Evolutionary conservation across 2,113 vertebrate species (phyloP).

Genomic region (Lagenorhynchus albirostris): DNA sequence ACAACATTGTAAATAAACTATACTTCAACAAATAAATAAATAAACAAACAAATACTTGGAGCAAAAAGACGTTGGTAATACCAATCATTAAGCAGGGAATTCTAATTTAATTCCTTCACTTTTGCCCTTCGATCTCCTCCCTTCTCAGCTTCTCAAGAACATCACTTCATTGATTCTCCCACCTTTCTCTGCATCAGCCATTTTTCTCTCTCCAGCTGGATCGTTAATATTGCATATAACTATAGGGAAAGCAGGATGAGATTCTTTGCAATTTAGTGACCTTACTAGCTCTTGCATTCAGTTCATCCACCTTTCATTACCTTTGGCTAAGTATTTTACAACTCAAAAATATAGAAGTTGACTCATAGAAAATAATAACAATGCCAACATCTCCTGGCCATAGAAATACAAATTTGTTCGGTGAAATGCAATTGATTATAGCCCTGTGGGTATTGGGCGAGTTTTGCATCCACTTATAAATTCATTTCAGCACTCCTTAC

Average conservation of each 20-base stretch:
- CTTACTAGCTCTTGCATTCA: not conserved
- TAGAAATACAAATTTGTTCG: not conserved
- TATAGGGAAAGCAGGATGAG: not conserved
- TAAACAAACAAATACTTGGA: not conserved
- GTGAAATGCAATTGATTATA: not conserved
- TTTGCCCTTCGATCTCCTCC: not conserved
- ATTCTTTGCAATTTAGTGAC: not conserved
- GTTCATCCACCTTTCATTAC: too few relatives aligned
- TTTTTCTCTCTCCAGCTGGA: not conserved
- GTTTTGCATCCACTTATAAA: not conserved
- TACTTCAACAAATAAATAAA: too few relatives aligned
- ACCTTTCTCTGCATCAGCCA: not conserved
- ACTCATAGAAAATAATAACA: not conserved
- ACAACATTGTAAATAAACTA: too few relatives aligned
- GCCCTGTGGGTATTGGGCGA: not conserved
- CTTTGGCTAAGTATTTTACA: not conserved
- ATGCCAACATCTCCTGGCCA: not conserved
- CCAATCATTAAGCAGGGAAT: not conserved
- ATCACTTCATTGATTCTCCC: not conserved
- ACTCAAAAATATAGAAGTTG: not conserved
- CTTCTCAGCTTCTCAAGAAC: not conserved
- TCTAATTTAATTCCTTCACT: not conserved
- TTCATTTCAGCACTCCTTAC: not conserved
- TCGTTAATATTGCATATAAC: not conserved
- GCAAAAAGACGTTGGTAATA: not conserved